Conservation (phyloP, 2,888 invertebrate species). For the Protula sp. region DNA sequence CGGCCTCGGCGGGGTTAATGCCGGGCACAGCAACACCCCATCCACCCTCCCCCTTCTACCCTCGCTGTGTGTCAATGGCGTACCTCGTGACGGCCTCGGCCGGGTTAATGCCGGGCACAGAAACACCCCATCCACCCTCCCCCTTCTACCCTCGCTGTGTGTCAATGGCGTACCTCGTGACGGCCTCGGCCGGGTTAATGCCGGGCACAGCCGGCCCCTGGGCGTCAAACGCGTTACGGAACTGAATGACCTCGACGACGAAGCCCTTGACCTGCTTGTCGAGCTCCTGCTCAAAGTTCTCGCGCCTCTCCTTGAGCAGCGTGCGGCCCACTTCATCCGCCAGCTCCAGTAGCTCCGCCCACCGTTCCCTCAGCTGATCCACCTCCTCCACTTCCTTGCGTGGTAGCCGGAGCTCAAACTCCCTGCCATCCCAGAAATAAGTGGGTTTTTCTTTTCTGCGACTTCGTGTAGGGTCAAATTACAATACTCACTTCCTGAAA, state of each 20-base stretch:
- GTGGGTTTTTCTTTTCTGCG: too few relatives aligned
- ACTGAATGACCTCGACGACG: slow-evolving; percentile 54
- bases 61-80: too few relatives aligned
- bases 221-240: slow-evolving; percentile 53
- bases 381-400: slow-evolving; percentile 50
- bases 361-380: slow-evolving; percentile 44
- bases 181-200: slow-evolving; percentile 49
- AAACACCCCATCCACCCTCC: too few relatives aligned
- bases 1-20: slow-evolving; percentile 49
- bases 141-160: too few relatives aligned
- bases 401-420: slow-evolving; percentile 49
- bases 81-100: slow-evolving; percentile 43
- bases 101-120: slow-evolving; percentile 49
- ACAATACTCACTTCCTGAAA: neutral
- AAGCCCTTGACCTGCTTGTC: slow-evolving; percentile 55
- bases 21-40: slow-evolving; percentile 51
- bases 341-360: slow-evolving; percentile 47
- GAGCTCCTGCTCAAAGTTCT: slow-evolving; percentile 52
- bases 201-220: slow-evolving; percentile 52
- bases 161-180: slow-evolving; percentile 28
- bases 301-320: slow-evolving; percentile 49
- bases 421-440: slow-evolving; percentile 30
- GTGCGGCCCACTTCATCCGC: slow-evolving; percentile 46
- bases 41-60: too few relatives aligned
- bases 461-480: too few relatives aligned